Evolutionary conservation across 2,797 vertebrate genomes (phyloP).

Genomic region (Labroides dimidiatus): DNA sequence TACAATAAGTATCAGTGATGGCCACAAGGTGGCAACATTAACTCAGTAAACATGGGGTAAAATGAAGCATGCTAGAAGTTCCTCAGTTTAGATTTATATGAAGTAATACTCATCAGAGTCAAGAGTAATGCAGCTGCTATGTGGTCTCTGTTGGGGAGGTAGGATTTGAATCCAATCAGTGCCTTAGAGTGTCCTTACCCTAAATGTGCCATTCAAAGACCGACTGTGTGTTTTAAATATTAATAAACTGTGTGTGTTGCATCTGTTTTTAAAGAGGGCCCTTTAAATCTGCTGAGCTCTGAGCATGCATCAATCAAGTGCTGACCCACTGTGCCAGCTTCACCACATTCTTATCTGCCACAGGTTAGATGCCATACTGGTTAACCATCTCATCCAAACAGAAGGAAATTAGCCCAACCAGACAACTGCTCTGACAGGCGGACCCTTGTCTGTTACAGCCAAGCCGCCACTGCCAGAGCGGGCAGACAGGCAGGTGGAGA

Average conservation of each 20-base stretch:
- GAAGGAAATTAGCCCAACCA: slow-evolving; percentile 67
- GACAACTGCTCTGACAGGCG: slow-evolving; percentile 82
- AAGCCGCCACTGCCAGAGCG: slow-evolving; percentile 52
- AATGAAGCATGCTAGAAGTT: neutral
- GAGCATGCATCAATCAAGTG: slow-evolving; percentile 57
- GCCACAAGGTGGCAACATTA: slow-evolving; percentile 78
- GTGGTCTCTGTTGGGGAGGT: too few species aligned
- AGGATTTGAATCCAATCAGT: too few species aligned
- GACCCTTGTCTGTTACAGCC: slow-evolving; percentile 76
- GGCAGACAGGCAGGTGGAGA: slow-evolving; percentile 69
- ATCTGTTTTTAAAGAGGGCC: slow-evolving; percentile 18
- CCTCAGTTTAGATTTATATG: neutral
- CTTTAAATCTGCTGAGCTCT: slow-evolving; percentile 40
- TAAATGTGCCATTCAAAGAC: too few species aligned
- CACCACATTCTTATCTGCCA: slow-evolving; percentile 31
- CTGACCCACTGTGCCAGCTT: slow-evolving; percentile 39
- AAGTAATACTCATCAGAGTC: too few species aligned
- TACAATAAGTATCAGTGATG: slow-evolving; percentile 12
- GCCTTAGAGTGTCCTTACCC: too few species aligned
- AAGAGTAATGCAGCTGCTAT: too few species aligned
- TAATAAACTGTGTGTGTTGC: too few species aligned
- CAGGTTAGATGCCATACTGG: slow-evolving; percentile 54
- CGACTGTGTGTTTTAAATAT: too few species aligned
- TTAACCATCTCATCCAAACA: slow-evolving; percentile 64
- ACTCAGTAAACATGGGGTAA: slow-evolving; percentile 44